phyloP scores from a whole-genome alignment of 2,797 vertebrate genomes.

The Neosilurus mollespiculum region DNA sequence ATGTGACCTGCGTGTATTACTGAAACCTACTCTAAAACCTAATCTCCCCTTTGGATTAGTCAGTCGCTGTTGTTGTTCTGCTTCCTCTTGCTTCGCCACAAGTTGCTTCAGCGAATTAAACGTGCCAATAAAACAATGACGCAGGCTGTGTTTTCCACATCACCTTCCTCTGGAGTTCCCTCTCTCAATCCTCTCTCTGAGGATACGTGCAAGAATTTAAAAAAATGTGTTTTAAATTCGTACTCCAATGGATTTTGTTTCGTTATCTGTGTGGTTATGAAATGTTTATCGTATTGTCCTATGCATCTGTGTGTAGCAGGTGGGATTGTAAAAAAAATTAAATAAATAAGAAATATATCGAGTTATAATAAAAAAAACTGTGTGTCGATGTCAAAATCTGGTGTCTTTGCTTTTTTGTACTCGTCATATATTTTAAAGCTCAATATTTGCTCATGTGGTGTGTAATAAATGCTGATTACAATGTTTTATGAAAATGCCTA shows the following conservation, averaged over 20 bases:
- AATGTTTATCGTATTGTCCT: slow-evolving; percentile 47
- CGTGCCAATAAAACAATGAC: slow-evolving; percentile 16
- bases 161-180: slow-evolving; percentile 17
- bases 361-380: slow-evolving; percentile 39
- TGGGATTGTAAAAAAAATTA: slow-evolving; percentile 45
- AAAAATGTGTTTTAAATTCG: slow-evolving; percentile 37
- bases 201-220: slow-evolving; percentile 41
- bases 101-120: slow-evolving; percentile 33
- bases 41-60: not conserved
- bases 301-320: slow-evolving; percentile 45
- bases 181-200: slow-evolving; percentile 34
- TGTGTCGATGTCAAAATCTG: slow-evolving; percentile 34
- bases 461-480: not conserved
- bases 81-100: slow-evolving; percentile 24
- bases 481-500: not conserved
- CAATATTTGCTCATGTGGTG: not conserved
- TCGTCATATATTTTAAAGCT: not conserved
- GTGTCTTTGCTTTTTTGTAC: not conserved
- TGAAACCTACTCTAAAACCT: not conserved
- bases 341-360: not conserved
- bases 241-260: slow-evolving; percentile 34
- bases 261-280: slow-evolving; percentile 48
- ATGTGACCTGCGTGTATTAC: slow-evolving; percentile 4
- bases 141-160: slow-evolving; percentile 23
- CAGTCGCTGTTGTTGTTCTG: slow-evolving; percentile 15